These are phyloP conservation scores for Cichlasoma orientale DNA, from an alignment of 2,797 vertebrate species.

Conservation along the genomic window DNA sequence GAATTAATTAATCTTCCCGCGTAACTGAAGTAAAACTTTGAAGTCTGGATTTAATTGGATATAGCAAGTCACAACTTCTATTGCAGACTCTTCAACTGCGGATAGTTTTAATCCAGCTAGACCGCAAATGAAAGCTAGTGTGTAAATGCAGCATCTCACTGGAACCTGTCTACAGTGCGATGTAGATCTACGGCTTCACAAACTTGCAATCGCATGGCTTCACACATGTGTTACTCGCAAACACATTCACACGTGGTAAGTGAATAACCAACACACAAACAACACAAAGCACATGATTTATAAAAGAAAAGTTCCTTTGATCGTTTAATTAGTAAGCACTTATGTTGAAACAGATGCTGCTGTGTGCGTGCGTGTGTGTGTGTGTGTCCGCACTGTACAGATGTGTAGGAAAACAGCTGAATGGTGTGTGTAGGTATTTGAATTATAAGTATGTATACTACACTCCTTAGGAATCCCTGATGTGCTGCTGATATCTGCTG, in stretches of 20 bases:
- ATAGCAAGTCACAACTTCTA: not conserved
- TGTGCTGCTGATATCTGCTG: slow-evolving; percentile 11
- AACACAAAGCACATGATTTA: slow-evolving; percentile 38
- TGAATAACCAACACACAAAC: slow-evolving; percentile 32
- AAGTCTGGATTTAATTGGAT: slow-evolving; percentile 11
- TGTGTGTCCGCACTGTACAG: slow-evolving; percentile 1
- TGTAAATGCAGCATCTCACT: not conserved
- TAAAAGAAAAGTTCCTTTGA: slow-evolving; percentile 55
- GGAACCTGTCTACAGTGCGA: not conserved
- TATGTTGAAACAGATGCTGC: slow-evolving; percentile 56
- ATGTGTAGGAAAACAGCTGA: slow-evolving; percentile 6
- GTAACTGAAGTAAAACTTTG: not conserved
- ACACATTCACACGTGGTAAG: slow-evolving; percentile 37
- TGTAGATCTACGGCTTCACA: not conserved
- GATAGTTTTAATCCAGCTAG: not conserved
- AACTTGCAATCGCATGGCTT: not conserved
- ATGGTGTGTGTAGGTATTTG: not conserved
- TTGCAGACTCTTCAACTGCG: not conserved
- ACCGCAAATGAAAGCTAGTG: not conserved
- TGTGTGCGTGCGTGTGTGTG: slow-evolving; percentile 11
- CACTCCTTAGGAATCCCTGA: slow-evolving; percentile 11
- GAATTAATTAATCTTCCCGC: not conserved
- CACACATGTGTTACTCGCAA: slow-evolving; percentile 26
- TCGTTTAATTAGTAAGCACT: slow-evolving; percentile 39
- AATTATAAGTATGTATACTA: not conserved